phyloP scores from a whole-genome alignment of 1,140 invertebrate species.

The Eulimnadia texana region DNA sequence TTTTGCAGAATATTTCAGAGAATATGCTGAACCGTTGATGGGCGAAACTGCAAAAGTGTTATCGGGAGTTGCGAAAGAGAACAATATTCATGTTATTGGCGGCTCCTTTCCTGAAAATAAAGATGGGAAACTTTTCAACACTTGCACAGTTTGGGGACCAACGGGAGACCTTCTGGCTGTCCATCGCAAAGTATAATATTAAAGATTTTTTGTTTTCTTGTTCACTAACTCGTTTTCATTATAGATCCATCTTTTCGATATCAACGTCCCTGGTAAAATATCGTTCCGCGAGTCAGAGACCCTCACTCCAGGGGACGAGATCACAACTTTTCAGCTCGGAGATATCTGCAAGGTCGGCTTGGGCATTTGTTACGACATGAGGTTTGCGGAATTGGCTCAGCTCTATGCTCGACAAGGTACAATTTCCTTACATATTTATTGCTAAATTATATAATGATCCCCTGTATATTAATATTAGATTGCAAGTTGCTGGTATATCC shows the following conservation, averaged over 20 bases:
- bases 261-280: constrained; percentile 82
- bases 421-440: background rate
- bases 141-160: constrained; percentile 73
- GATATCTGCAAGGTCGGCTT: constrained; percentile 65
- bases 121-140: constrained; percentile 64
- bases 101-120: constrained; percentile 68
- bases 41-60: constrained; percentile 55
- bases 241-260: constrained; percentile 87
- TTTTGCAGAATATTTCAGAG: constrained; percentile 50
- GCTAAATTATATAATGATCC: background rate
- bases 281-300: constrained; percentile 85
- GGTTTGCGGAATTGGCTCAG: constrained; percentile 78
- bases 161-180: constrained; percentile 49
- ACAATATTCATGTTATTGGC: constrained; percentile 67
- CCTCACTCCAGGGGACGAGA: constrained; percentile 53
- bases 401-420: constrained; percentile 59
- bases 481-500: constrained; percentile 77
- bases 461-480: constrained; percentile 35
- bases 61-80: constrained; percentile 56
- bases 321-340: constrained; percentile 54
- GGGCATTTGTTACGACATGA: constrained; percentile 87
- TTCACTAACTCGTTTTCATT: constrained; percentile 16
- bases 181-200: constrained; percentile 31
- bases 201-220: background rate
- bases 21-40: constrained; percentile 76